Base-by-base conservation (phyloP, 2,888 invertebrate species). In the Eilema caniola region DNA sequence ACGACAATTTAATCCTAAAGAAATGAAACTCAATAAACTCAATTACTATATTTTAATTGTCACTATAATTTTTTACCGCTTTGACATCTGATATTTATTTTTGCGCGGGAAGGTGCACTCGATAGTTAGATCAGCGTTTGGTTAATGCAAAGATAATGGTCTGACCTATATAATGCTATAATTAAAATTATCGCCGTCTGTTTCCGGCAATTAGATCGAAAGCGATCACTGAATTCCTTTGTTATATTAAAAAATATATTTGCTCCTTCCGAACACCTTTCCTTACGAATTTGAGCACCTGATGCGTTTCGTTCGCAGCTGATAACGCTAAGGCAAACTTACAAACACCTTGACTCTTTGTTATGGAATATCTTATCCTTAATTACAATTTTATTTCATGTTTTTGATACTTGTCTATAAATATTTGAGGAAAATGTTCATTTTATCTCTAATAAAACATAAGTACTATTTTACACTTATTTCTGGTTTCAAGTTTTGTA, bases 241-340 rank as follows among this genome's bases (percentile, higher is more conserved):
- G 88, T 87, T 86, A 85, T 74, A 69, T 71, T 81, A 82, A 79
- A 84, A 86, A 86, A 84, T 85, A 88, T 88, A 87, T 88, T 86
- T 83, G 86, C 85, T 84, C 82, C 80, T 77, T 81, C 81, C 82
- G 86, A 88, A 86, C 93, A 93, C 93, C 93, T 93, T 93, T 92
- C 85, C 86, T 83, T 85, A 92, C 89, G 90, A 92, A 90, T 88
- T 90, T 89, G 87, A 86, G 88, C 93, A 92, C 93, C 93, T 93
- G 93, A 93, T 90, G 83, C 81, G 86, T 83, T 83, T 79, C 74
- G 83, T 79, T 77, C 79, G 82, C 82, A 82, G 82, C 82, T 92
- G 92, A 91, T 89, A 85, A 85, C 85, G 83, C 85, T 84, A 82
- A 85, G 82, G 83, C 83, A 80, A 82, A 80, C 80, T 83, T 83